phyloP scores from a whole-genome alignment of 2,113 vertebrate species.

The Muntiacus muntjak region DNA sequence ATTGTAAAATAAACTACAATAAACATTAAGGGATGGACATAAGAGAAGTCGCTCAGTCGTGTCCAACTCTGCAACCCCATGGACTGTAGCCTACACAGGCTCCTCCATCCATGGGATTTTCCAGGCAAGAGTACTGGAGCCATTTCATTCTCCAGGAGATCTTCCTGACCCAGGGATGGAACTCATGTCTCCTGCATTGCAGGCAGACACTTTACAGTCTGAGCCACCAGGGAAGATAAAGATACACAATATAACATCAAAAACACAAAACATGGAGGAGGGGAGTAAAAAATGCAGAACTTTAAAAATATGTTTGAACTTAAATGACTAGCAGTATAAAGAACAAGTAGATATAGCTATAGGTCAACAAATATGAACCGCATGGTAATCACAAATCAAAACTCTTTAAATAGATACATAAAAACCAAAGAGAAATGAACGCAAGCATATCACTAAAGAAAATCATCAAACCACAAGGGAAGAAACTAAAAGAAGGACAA shows the following conservation, averaged over 20 bases:
- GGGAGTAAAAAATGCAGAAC: neutral
- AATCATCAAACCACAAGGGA: neutral
- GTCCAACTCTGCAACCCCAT: neutral
- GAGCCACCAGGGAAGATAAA: neutral
- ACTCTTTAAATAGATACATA: neutral
- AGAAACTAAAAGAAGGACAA: neutral
- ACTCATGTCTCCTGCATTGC: accelerated
- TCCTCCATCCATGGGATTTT: neutral
- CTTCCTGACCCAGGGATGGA: neutral
- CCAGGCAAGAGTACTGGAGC: neutral
- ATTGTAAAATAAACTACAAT: neutral
- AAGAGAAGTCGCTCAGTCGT: accelerated
- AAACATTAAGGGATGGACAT: neutral
- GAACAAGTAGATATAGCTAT: neutral
- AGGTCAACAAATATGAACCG: neutral
- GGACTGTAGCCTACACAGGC: neutral
- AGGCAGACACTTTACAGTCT: neutral
- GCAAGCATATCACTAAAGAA: neutral
- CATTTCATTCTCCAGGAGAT: neutral
- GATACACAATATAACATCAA: neutral
- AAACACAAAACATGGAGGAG: neutral
- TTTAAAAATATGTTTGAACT: neutral
- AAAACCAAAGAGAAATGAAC: neutral
- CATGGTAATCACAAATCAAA: neutral
- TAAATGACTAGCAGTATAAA: neutral